Conservation (phyloP, 2,113 vertebrate species). For the Cyprinus carpio region DNA sequence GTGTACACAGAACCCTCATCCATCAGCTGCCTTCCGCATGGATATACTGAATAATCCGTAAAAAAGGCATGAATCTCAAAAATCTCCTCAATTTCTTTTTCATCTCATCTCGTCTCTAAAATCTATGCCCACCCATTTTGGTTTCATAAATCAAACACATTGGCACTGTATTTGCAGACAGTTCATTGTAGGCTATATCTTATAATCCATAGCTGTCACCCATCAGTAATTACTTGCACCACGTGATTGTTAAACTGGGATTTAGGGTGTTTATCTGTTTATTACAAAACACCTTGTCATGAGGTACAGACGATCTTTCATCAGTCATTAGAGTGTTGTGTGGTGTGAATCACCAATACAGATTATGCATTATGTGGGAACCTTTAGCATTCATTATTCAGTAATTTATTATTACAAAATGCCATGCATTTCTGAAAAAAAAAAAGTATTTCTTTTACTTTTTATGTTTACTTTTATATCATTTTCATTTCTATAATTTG, state of each 20-base stretch:
- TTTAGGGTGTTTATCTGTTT: conserved; percentile 13
- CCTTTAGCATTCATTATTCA: background rate
- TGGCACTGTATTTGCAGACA: background rate
- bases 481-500: background rate
- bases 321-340: background rate
- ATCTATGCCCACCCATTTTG: background rate
- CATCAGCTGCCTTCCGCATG: conserved; percentile 22
- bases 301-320: background rate
- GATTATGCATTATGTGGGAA: background rate
- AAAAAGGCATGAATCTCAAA: conserved; percentile 12
- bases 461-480: background rate
- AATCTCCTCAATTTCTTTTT: conserved; percentile 18
- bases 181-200: conserved; percentile 1
- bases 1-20: conserved; percentile 18
- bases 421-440: background rate
- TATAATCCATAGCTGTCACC: background rate
- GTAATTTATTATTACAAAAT: background rate
- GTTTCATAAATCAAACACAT: conserved; percentile 4
- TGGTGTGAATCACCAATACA: background rate
- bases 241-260: conserved; percentile 24
- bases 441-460: background rate
- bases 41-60: conserved; percentile 17
- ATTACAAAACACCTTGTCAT: background rate
- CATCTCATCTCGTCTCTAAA: background rate
- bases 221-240: conserved; percentile 10